Evolutionary conservation across 2,797 vertebrate species (phyloP).

Genomic region (Thamnophis elegans): DNA sequence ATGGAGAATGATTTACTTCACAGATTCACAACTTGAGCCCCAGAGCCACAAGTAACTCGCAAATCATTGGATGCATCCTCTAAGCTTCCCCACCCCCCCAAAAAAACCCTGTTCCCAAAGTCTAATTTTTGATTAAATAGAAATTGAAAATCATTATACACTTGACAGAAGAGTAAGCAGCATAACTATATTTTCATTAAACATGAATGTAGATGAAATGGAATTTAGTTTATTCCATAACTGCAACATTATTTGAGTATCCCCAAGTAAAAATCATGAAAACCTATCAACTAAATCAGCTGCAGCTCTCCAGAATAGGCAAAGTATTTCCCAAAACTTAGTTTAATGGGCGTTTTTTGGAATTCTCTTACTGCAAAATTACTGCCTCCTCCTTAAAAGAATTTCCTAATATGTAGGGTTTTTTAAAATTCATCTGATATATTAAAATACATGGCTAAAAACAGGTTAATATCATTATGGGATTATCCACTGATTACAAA

Average conservation of each 20-base stretch:
- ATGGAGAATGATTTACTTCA: neutral
- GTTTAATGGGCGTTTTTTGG: neutral
- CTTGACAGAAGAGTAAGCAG: neutral
- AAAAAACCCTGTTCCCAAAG: neutral
- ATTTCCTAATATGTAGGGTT: neutral
- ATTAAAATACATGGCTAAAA: neutral
- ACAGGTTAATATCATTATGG: neutral
- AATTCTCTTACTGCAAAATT: neutral
- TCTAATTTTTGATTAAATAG: neutral
- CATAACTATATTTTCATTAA: neutral
- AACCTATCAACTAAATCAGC: neutral
- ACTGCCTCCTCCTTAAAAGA: neutral
- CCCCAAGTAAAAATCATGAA: neutral
- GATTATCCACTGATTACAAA: neutral
- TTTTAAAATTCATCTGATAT: neutral
- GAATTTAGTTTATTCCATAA: neutral
- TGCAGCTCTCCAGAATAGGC: neutral
- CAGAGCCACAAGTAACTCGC: neutral
- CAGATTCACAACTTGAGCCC: neutral
- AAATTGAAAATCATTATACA: neutral
- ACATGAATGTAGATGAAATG: neutral
- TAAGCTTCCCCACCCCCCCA: neutral
- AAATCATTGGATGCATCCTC: neutral
- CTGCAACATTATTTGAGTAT: neutral
- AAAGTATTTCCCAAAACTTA: neutral